Percentiles rank a stretch among this genome's conserved stretches.
phyloP scores from a whole-genome alignment of 1,140 invertebrate species.

The Chironomus tepperi region DNA sequence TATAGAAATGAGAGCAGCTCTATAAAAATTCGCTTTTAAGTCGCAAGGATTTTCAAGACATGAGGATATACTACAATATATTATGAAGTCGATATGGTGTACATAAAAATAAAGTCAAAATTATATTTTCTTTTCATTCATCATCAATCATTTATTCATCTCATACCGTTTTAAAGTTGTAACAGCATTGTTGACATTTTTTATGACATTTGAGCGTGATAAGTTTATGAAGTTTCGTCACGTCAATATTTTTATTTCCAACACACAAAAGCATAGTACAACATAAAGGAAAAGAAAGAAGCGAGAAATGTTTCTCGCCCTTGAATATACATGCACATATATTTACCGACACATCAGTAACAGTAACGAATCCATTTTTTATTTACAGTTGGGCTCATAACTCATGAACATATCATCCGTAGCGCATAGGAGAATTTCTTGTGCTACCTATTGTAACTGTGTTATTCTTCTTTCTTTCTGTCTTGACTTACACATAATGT shows the following conservation, averaged over 20 bases:
- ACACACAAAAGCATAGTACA: background rate
- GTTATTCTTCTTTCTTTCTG: no score
- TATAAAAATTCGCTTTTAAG: background rate
- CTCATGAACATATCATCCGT: background rate
- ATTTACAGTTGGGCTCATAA: background rate
- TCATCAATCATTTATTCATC: background rate
- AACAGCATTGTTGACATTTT: slow-evolving; percentile 13
- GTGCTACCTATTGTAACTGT: no score
- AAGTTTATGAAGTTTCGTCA: background rate
- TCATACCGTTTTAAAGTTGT: background rate
- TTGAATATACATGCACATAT: slow-evolving; percentile 11
- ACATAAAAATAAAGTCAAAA: background rate
- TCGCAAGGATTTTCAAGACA: background rate
- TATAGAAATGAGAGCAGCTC: background rate
- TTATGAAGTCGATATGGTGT: background rate
- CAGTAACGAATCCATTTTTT: slow-evolving; percentile 7
- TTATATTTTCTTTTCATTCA: background rate
- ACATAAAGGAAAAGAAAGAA: background rate
- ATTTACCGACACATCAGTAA: background rate
- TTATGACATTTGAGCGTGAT: slow-evolving; percentile 12
- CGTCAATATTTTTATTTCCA: background rate
- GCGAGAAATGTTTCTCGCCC: background rate
- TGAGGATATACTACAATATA: background rate
- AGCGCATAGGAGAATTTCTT: background rate
- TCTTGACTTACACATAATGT: no score